These are phyloP conservation scores for Nerophis ophidion DNA, from an alignment of 2,113 vertebrate species.

Conservation along the genomic window DNA sequence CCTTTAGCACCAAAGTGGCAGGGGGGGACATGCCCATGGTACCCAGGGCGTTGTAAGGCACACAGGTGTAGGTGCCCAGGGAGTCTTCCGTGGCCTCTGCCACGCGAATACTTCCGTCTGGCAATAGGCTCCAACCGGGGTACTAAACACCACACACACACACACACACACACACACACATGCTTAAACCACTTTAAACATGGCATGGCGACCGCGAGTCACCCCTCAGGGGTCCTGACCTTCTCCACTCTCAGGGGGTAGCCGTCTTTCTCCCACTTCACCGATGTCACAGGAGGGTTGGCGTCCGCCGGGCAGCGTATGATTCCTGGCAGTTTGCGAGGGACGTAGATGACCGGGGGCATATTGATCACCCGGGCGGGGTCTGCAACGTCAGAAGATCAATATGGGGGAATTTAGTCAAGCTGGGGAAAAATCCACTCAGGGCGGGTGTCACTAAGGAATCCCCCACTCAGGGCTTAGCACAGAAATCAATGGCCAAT, in stretches of 20 bases:
- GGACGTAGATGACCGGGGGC: conserved; percentile 94
- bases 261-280: conserved; percentile 98
- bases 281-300: conserved; percentile 87
- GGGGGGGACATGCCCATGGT: conserved; percentile 98
- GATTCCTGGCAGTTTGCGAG: conserved; percentile 92
- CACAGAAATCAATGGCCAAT: conserved; percentile 54
- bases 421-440: too few relatives aligned
- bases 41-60: conserved; percentile 99
- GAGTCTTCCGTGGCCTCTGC: conserved; percentile 97
- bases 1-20: conserved; percentile 98
- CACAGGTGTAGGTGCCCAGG: conserved; percentile 98
- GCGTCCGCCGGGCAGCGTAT: conserved; percentile 97
- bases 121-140: conserved; percentile 89
- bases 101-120: conserved; percentile 93
- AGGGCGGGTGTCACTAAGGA: conserved; percentile 13
- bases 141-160: conserved; percentile 77
- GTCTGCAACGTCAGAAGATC: conserved; percentile 63
- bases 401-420: too few relatives aligned
- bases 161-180: conserved; percentile 27
- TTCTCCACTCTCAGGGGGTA: conserved; percentile 93
- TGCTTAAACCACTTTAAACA: too few relatives aligned
- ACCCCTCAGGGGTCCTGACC: conserved; percentile 60
- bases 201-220: not conserved
- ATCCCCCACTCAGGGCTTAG: conserved; percentile 27
- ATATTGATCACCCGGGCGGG: conserved; percentile 98